Conservation (phyloP, 2,797 vertebrate species). For the Dromococcyx pavoninus region DNA sequence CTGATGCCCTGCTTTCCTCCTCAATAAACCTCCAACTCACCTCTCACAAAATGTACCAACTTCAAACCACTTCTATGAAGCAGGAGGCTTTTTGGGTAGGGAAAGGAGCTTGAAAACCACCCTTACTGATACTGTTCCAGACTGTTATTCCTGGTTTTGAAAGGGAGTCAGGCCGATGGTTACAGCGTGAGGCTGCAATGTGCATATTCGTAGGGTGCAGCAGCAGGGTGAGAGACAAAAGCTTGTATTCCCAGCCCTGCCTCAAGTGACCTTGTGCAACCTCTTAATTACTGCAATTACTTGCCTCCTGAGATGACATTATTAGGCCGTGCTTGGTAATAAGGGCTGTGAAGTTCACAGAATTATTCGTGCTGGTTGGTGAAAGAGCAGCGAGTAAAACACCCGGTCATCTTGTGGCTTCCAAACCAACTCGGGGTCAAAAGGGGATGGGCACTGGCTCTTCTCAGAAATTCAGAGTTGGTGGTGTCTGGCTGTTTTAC, state of each 20-base stretch:
- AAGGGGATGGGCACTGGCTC: not conserved
- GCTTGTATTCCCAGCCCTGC: slow-evolving; percentile 64
- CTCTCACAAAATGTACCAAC: accelerated
- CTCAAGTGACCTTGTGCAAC: slow-evolving; percentile 69
- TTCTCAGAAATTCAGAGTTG: not conserved
- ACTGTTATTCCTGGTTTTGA: not conserved
- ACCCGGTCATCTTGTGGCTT: not conserved
- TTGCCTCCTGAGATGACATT: slow-evolving; percentile 71
- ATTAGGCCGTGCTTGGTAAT: slow-evolving; percentile 52
- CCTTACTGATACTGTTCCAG: not conserved
- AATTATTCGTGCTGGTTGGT: slow-evolving; percentile 41
- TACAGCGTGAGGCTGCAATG: not conserved
- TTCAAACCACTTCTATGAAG: not conserved
- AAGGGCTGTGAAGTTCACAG: slow-evolving; percentile 68
- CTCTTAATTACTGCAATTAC: slow-evolving; percentile 73
- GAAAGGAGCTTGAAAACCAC: not conserved
- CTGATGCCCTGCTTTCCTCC: not conserved
- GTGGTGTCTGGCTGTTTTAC: not conserved
- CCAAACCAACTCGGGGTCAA: slow-evolving; percentile 9
- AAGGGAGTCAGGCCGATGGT: not conserved
- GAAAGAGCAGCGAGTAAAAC: slow-evolving; percentile 28
- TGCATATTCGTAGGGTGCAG: not conserved
- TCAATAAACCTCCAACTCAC: not conserved
- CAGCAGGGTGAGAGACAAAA: slow-evolving; percentile 37
- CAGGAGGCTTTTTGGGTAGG: not conserved